These are phyloP conservation scores for Drosophila pruinosa DNA, from an alignment of 1,140 invertebrate genomes.

Conservation along the genomic window DNA sequence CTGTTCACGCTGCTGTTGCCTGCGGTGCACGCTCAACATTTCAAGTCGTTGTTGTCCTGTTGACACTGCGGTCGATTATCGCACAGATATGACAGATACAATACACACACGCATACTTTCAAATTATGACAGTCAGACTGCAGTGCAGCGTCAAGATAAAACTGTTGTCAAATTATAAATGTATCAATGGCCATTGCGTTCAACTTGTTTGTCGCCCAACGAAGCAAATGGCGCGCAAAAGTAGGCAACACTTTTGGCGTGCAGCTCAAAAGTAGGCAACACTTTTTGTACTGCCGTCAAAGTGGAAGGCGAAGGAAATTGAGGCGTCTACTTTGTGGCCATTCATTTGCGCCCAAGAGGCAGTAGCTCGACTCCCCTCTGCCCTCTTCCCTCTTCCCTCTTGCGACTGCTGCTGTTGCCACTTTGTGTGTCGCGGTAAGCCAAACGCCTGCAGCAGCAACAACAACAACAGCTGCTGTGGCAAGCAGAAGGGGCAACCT, in stretches of 20 bases:
- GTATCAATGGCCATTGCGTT: too few species aligned
- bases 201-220: too few species aligned
- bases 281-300: neutral
- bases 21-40: conserved; percentile 27
- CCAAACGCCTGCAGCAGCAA: conserved; percentile 36
- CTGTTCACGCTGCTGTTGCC: conserved; percentile 23
- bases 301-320: neutral
- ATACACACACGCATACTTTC: conserved; percentile 11
- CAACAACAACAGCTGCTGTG: neutral
- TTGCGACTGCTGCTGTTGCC: neutral
- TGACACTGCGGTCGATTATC: conserved; percentile 74
- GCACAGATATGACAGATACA: conserved; percentile 56
- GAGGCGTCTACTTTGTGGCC: conserved; percentile 48
- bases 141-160: neutral
- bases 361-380: neutral
- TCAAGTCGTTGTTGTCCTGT: conserved; percentile 37
- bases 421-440: conserved; percentile 59
- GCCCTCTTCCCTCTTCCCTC: neutral
- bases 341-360: conserved; percentile 25
- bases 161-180: conserved; percentile 9
- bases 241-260: neutral
- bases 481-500: neutral
- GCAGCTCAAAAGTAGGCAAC: conserved; percentile 27
- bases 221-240: neutral
- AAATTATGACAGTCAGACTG: conserved; percentile 43